phyloP scores from a whole-genome alignment of 2,888 invertebrate species.

The Limnephilus auricula region DNA sequence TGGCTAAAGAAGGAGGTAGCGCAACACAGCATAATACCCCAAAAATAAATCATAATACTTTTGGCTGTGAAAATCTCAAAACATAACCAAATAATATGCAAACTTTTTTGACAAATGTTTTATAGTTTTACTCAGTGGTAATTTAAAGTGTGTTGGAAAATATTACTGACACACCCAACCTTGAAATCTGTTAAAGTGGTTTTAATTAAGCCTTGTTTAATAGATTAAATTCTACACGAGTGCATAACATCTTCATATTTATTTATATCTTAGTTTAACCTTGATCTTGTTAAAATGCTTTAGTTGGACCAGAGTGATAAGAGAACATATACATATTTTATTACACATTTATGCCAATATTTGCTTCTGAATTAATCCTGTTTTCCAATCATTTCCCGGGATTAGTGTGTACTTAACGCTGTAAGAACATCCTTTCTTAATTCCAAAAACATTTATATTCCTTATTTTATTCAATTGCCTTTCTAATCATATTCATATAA shows the following conservation, averaged over 20 bases:
- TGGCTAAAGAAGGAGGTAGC: too few relatives aligned
- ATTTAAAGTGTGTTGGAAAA: background rate
- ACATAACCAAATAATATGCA: too few relatives aligned
- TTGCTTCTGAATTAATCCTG: background rate
- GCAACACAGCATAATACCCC: too few relatives aligned
- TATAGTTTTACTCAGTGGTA: background rate
- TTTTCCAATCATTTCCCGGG: background rate
- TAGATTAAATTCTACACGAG: background rate
- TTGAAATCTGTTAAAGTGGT: too few relatives aligned
- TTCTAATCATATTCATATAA: background rate
- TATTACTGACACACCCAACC: too few relatives aligned
- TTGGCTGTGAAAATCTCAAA: too few relatives aligned
- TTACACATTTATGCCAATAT: background rate
- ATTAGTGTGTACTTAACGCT: background rate
- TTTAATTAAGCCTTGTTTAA: background rate
- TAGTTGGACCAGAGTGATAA: background rate
- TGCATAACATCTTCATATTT: background rate
- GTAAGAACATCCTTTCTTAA: background rate
- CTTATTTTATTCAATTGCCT: background rate
- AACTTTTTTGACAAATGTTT: background rate
- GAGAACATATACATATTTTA: background rate
- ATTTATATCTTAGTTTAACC: background rate
- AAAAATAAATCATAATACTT: too few relatives aligned
- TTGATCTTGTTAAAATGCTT: background rate
- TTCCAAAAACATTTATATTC: background rate